These are phyloP conservation scores for Brenthis ino DNA, from an alignment of 2,888 invertebrate species.

Conservation along the genomic window DNA sequence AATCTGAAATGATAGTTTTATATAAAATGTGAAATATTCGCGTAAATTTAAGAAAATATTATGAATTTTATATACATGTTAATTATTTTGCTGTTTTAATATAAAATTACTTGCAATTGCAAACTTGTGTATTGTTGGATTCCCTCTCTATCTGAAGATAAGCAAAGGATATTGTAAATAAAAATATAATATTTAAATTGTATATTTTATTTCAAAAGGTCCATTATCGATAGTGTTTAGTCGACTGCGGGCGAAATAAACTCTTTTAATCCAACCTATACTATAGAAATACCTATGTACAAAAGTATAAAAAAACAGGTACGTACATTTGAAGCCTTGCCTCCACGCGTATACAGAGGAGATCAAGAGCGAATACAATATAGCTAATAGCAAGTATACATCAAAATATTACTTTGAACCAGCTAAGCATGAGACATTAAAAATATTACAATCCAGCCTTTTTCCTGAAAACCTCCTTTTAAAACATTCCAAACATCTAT, in stretches of 20 bases:
- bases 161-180: conserved; percentile 29
- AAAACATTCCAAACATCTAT: background rate
- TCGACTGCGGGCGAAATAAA: conserved; percentile 79
- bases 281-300: conserved; percentile 68
- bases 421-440: background rate
- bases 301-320: conserved; percentile 62
- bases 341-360: conserved; percentile 25
- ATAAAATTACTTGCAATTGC: no score
- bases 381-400: conserved; percentile 8
- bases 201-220: conserved; percentile 69
- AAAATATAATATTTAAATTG: conserved; percentile 36
- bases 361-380: conserved; percentile 51
- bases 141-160: background rate
- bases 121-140: background rate
- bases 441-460: conserved; percentile 14
- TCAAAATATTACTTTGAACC: background rate
- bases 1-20: no score
- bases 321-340: conserved; percentile 53
- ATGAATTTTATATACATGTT: no score
- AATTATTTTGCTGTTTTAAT: no score
- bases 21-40: no score
- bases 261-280: conserved; percentile 51
- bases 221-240: conserved; percentile 68
- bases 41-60: no score
- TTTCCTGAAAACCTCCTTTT: background rate